Base-by-base conservation (phyloP, 2,113 vertebrate species). In the Capreolus pygargus region DNA sequence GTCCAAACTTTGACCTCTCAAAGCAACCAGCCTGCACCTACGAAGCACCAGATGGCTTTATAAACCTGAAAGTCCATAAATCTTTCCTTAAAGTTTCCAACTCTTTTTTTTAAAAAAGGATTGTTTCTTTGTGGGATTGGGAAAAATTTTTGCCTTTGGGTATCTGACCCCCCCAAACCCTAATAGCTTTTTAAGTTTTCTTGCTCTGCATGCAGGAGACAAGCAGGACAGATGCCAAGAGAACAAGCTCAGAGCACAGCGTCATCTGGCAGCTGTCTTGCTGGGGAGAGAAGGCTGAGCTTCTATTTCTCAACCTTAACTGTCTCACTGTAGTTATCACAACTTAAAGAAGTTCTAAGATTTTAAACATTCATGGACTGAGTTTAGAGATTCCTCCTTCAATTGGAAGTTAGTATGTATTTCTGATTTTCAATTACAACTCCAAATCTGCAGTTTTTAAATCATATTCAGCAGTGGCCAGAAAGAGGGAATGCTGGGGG, bases 281-380 rank as follows among this genome's bases (percentile, higher is more conserved):
- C 54, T 4, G 47, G 33, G 4, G 30, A 79, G 54, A 91, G 58
- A 79, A 86, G 60, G 90, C n/a, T 7, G 0, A 1, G 2, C 86
- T 96, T 83, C 97, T 97, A 89, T 97, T 98, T 98, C 94, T 97
- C 97, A 91, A 76, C 64, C 1, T 36, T 70, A 19, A 70, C 19
- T n/a, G 17, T 70, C 16, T 70, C n/a, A 2, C 8, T 70, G 64
- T 10, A 11, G n/a, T 36, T 17, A 36, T 70, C 64, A 70, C 17
- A 70, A 36, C 17, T 36, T 36, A 8, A 21, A 10, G 64, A 21
- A 70, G n/a, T 70, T 70, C 64, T 36, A 36, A 70, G 4, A 70
- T 36, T 70, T 98, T 70, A 70, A 36, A 36, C 7, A 70, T 70
- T 36, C n/a, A n/a, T 23, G 17, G 64, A 36, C 16, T 70, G 9